Evolutionary conservation across 2,113 vertebrate genomes (phyloP), one percentile per base, ranked within the genome.

Genomic region (Lontra canadensis): DNA sequence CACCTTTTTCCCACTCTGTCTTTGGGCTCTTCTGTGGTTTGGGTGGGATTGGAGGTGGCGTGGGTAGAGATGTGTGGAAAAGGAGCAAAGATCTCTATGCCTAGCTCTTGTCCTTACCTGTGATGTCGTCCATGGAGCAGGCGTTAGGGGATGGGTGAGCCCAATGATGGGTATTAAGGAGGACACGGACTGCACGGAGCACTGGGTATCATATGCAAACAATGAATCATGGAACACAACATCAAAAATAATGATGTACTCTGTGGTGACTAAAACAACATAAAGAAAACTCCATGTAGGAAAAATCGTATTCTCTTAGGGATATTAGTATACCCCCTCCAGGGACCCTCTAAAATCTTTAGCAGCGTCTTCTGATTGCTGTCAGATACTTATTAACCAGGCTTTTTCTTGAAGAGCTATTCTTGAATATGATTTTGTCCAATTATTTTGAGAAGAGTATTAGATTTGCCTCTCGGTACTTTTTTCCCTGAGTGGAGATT

Each of bases 361-460:
- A 92, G 39, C 47, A 31, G 17, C 49, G n/a, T 82, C 36, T 63
- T 95, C 76, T 78, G 61, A 61, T 80, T 90, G 39, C 59, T 96
- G 69, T 95, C 71, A 96, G 93, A 93, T n/a, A 93, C 59, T 93
- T 90, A 93, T 67, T 94, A 96, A 63, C 81, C 44, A 93, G 89
- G 39, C 44, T 92, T 94, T 95, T 92, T 55, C 26, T 25, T 94
- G 71, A 88, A 97, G 95, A 88, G 76, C 84, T 92, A 42, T 91
- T 93, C 88, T 92, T 74, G 65, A 71, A 17, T 84, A 90, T 31
- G 78, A 96, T 80, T 94, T 47, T 74, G 47, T 47, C 93, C 91
- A 97, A 96, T 95, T 96, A 97, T 95, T 96, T 97, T 93, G 80
- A 95, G 81, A 93, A 96, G 42, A 88, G 49, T 96, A 83, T 95